Evolutionary conservation across 2,113 vertebrate species (phyloP).

Genomic region (Equus przewalskii): DNA sequence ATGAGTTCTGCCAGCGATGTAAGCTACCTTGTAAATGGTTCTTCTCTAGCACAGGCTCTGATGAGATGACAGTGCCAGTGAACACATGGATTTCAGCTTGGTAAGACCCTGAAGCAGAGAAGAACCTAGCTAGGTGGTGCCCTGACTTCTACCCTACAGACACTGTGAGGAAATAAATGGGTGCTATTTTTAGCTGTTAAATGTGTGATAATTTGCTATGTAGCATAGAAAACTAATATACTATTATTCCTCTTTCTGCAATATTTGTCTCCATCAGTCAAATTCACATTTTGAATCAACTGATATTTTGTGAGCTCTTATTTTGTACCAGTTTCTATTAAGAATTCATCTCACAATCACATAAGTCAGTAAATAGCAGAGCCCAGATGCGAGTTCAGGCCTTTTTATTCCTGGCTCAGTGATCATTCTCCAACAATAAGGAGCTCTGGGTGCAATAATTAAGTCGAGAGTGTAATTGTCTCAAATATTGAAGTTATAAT

Average conservation of each 20-base stretch:
- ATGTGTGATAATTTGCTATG: neutral
- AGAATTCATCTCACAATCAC: neutral
- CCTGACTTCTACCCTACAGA: neutral
- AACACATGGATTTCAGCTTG: neutral
- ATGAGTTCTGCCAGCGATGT: neutral
- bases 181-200: neutral
- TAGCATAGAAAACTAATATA: neutral
- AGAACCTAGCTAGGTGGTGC: neutral
- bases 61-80: neutral
- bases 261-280: neutral
- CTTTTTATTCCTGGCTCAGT: neutral
- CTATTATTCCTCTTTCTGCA: neutral
- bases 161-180: neutral
- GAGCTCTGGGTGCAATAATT: neutral
- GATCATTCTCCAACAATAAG: neutral
- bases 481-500: neutral
- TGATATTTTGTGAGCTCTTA: neutral
- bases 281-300: neutral
- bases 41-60: neutral
- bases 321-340: neutral
- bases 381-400: neutral
- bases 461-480: neutral
- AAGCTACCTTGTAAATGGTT: neutral
- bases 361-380: neutral
- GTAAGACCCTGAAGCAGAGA: neutral